Percentiles rank a stretch among this genome's conserved stretches.
Conservation (phyloP, 2,113 vertebrate species). For the human region GRCh38 chr15:47879001-47879500, state of each 20-base stretch:
- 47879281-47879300: slow-evolving; percentile 51
- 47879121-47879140: not conserved
- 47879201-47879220: not conserved
- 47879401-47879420: not conserved
- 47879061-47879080: not conserved
- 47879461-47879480: not conserved
- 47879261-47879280: not conserved
- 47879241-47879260: not conserved
- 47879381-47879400: not conserved
- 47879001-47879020: not conserved
- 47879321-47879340: not conserved
- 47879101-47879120: not conserved
- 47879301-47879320: not conserved
- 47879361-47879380: not conserved
- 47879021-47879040: not conserved
- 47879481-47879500: not conserved
- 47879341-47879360: not conserved
- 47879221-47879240: slow-evolving; percentile 32
- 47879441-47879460: not conserved
- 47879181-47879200: not conserved
- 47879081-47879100: not conserved
- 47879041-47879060: not conserved
- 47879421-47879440: not conserved
- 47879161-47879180: not conserved
- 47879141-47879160: not conserved